phyloP scores from a whole-genome alignment of 2,888 invertebrate species.

The Ormyrus thymus region DNA sequence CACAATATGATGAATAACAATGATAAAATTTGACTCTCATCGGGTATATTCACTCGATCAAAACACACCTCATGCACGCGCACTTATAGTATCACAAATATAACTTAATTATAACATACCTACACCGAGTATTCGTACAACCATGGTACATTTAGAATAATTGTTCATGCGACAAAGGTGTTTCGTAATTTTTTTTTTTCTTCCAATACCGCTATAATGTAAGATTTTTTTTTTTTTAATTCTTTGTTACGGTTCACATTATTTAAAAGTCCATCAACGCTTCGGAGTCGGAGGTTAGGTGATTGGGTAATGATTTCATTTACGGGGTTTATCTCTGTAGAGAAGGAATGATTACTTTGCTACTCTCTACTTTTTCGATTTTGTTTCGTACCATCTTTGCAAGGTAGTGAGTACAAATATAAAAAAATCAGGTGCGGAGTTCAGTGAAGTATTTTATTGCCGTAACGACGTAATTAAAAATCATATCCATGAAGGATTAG shows the following conservation, averaged over 20 bases:
- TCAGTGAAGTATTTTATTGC: no score
- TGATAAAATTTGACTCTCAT: conserved; percentile 43
- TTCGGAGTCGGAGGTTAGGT: neutral
- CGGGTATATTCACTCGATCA: neutral
- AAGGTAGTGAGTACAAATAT: no score
- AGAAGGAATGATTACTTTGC: no score
- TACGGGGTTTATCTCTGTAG: no score
- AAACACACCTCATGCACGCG: conserved; percentile 3
- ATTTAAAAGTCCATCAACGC: conserved; percentile 37
- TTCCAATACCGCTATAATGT: conserved; percentile 5
- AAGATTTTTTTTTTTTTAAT: conserved; percentile 9
- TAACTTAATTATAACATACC: conserved; percentile 39
- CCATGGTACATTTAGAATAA: conserved; percentile 49
- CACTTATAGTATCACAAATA: conserved; percentile 50
- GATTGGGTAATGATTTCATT: no score
- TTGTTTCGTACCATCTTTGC: no score
- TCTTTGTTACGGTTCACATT: conserved; percentile 29
- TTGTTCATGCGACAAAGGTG: conserved; percentile 24
- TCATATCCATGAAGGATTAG: neutral
- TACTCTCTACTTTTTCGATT: no score
- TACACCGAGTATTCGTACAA: conserved; percentile 48
- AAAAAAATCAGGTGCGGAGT: no score
- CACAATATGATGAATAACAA: conserved; percentile 34
- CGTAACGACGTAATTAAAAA: no score
- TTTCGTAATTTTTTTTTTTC: neutral